Evolutionary conservation across 2,797 vertebrate genomes (phyloP).

Genomic region (Pseudochromis fuscus): DNA sequence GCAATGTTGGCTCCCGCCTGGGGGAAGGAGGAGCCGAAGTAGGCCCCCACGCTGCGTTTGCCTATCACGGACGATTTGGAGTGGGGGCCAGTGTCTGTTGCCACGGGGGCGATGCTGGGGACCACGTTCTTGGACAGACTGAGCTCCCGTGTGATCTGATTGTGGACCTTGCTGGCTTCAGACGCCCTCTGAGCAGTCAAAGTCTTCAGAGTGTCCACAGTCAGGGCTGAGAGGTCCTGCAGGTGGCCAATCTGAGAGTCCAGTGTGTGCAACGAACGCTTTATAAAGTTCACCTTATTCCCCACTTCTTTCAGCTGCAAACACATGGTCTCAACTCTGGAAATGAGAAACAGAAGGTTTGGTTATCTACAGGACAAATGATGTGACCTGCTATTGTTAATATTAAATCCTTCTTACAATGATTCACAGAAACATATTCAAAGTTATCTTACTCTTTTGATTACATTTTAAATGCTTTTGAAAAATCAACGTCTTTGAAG

Average conservation of each 20-base stretch:
- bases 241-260: slow-evolving; percentile 99
- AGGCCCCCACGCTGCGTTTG: slow-evolving; percentile 90
- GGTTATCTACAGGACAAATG: slow-evolving; percentile 21
- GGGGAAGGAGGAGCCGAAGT: slow-evolving; percentile 89
- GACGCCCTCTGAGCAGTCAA: slow-evolving; percentile 97
- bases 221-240: slow-evolving; percentile 97
- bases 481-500: neutral
- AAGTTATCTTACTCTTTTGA: neutral
- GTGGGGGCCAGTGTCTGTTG: slow-evolving; percentile 87
- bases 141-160: slow-evolving; percentile 96
- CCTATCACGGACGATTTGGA: slow-evolving; percentile 91
- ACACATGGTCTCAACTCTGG: slow-evolving; percentile 97
- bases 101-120: slow-evolving; percentile 89
- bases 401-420: neutral
- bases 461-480: neutral
- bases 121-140: slow-evolving; percentile 97
- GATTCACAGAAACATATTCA: neutral
- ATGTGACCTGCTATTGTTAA: neutral
- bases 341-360: slow-evolving; percentile 34
- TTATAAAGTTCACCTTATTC: slow-evolving; percentile 98
- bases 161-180: slow-evolving; percentile 97
- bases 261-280: slow-evolving; percentile 95
- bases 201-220: slow-evolving; percentile 97
- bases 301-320: slow-evolving; percentile 98
- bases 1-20: slow-evolving; percentile 88